Evolutionary conservation across 2,888 invertebrate species (phyloP), one percentile per base, ranked within the genome.

Genomic region (Cacoxenus indagator): DNA sequence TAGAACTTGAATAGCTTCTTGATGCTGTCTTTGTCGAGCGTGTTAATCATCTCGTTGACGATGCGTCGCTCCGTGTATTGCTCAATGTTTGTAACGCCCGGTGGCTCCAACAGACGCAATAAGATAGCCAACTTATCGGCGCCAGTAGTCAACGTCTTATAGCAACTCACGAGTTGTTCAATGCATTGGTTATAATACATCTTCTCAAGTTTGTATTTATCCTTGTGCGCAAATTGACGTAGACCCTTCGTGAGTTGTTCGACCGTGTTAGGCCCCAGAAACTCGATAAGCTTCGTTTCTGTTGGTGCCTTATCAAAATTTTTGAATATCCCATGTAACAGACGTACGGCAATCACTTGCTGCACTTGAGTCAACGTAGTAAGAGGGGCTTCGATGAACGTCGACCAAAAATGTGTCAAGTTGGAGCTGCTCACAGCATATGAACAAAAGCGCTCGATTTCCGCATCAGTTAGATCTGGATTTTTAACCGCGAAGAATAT

Each of bases 41-140:
- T 90, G 1, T 89, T 88, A n/a, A 91, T 91, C 9, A 93, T 89
- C 65, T 91, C 90, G 82, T 92, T 92, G 0, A 93, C 87, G 57
- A 93, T 84, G 76, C 91, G 92, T 14, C 91, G 91, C 11, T 91
- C 91, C 22, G 93, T 93, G 31, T 92, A 91, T 87, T 93, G 93
- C 78, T 94, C 93, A 72, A 94, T 92, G 86, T 92, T 92, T 70
- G 94, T 91, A 78, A 92, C 91, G 3, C 94, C 94, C 0, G 94
- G 93, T 82, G 91, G 89, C 55, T 93, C 90, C 9, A 94, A 88
- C 1, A 95, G 85, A 77, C 91, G 92, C 68, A 91, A 91, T 45
- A 95, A 84, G 4, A 91, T 89, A 8, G 89, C 88, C 1, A 93
- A 88, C 84, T 92, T 91, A 1, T 89, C 88, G 75, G 89, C 88